Evolutionary conservation across 1,140 invertebrate genomes (phyloP), one percentile per base, ranked within the genome.

Genomic region (Leptinotarsa texana): DNA sequence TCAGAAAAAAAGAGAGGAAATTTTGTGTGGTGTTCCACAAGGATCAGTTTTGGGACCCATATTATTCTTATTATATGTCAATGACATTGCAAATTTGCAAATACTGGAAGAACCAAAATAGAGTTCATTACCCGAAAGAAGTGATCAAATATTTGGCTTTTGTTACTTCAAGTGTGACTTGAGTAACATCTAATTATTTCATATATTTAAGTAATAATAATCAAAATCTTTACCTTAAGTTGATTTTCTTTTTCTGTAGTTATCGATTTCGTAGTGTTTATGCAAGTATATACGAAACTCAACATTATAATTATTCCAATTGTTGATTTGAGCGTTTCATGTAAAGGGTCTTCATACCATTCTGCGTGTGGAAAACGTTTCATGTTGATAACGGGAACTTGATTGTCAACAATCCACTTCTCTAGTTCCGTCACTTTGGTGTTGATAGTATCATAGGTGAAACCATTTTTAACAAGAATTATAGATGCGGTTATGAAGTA

Each of bases 281-380:
- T 91, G 73, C 92, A 91, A 0, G 94, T 91, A 83, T 93, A 92
- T 3, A 93, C 89, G 81, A 94, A 94, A 80, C 92, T 93, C 2
- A 95, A 83, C 87, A 95, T 89, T 70, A 95, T 90, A 67, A 96
- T 77, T 73, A 95, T 86, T 0, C 93, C 92, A 68, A 95, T 89
- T 80, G 93, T 91, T 74, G 88, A 86, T 81, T 93, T 89, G 65
- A 93, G 83, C 18, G 90, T 90, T 69, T 90, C 85, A 24, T 93
- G 80, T 74, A 95, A 87, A 17, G 89, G 88, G 83, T 96, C 95
- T 74, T 90, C 88, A 33, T 90, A 88, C 83, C 91, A 95, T n/a
- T 89, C 87, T 0, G 93, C 90, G 86, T 93, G 94, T 0, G 94
- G 94, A 82, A 93, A 93, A 69, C 93, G 86, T 81, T 90, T 87